These are phyloP conservation scores for Agriopis marginaria DNA, from an alignment of 2,888 invertebrate genomes.

Conservation along the genomic window DNA sequence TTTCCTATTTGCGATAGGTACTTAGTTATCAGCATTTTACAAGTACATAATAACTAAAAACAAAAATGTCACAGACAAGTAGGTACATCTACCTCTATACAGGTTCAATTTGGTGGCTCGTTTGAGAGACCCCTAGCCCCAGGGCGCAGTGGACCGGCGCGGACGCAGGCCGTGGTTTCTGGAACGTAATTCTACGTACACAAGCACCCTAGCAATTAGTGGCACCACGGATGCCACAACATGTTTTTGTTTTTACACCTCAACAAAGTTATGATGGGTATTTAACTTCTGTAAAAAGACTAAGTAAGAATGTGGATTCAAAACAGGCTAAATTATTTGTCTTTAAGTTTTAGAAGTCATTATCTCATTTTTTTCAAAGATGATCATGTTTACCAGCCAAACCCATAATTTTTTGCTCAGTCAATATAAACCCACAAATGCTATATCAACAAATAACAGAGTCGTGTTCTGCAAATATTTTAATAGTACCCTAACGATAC, in stretches of 20 bases:
- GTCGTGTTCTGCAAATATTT: slow-evolving; percentile 37
- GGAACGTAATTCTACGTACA: slow-evolving; percentile 62
- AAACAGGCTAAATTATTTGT: slow-evolving; percentile 3
- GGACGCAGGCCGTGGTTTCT: slow-evolving; percentile 63
- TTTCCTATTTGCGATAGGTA: too few relatives aligned
- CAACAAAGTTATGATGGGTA: slow-evolving; percentile 4
- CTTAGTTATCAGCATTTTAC: not conserved
- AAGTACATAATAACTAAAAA: too few relatives aligned
- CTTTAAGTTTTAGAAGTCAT: not conserved
- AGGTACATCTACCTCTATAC: slow-evolving; percentile 1
- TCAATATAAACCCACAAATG: not conserved
- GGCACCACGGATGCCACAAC: slow-evolving; percentile 33
- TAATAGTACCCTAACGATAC: slow-evolving; percentile 23
- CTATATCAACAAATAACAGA: slow-evolving; percentile 11
- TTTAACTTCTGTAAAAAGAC: slow-evolving; percentile 12
- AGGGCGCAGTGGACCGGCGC: slow-evolving; percentile 55
- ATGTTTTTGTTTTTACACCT: slow-evolving; percentile 32
- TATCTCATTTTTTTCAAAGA: too few relatives aligned
- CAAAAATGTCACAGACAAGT: not conserved
- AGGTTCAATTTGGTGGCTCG: slow-evolving; percentile 24
- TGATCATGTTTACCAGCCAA: not conserved
- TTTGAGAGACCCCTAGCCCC: slow-evolving; percentile 2
- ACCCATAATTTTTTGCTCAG: not conserved
- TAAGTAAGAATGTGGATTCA: slow-evolving; percentile 3
- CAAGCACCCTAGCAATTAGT: slow-evolving; percentile 43